phyloP scores from a whole-genome alignment of 2,113 vertebrate species.

The Terrapene triunguis region DNA sequence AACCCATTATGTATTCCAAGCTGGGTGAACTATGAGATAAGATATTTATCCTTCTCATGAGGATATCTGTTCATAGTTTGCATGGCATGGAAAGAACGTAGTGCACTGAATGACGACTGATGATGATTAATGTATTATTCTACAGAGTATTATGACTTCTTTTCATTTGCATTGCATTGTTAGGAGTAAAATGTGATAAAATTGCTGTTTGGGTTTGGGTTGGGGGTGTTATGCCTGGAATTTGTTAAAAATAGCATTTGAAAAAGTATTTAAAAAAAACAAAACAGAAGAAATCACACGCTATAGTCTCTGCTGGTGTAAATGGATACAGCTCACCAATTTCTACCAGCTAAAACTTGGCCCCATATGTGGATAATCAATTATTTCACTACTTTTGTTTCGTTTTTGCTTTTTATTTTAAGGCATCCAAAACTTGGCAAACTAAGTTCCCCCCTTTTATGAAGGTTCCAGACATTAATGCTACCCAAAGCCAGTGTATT shows the following conservation, averaged over 20 bases:
- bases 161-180: slow-evolving; percentile 71
- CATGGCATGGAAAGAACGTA: slow-evolving; percentile 45
- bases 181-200: slow-evolving; percentile 71
- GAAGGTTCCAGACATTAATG: slow-evolving; percentile 17
- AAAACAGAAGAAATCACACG: slow-evolving; percentile 44
- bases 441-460: not conserved
- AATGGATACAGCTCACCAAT: slow-evolving; percentile 40
- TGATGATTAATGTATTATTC: slow-evolving; percentile 82
- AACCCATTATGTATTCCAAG: slow-evolving; percentile 70
- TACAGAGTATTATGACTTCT: slow-evolving; percentile 61
- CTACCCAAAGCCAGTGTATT: slow-evolving; percentile 31
- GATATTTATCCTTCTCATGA: slow-evolving; percentile 68
- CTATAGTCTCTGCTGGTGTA: slow-evolving; percentile 45
- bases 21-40: slow-evolving; percentile 78
- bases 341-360: slow-evolving; percentile 6
- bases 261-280: slow-evolving; percentile 26
- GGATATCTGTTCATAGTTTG: slow-evolving; percentile 73
- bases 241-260: slow-evolving; percentile 65
- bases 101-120: slow-evolving; percentile 75
- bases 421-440: slow-evolving; percentile 32
- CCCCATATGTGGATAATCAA: not conserved
- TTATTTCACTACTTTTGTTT: not conserved
- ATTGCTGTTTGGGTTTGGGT: slow-evolving; percentile 44
- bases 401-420: not conserved
- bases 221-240: slow-evolving; percentile 32